These are phyloP conservation scores for Gobio gobio DNA, from an alignment of 2,113 vertebrate species.

Conservation along the genomic window DNA sequence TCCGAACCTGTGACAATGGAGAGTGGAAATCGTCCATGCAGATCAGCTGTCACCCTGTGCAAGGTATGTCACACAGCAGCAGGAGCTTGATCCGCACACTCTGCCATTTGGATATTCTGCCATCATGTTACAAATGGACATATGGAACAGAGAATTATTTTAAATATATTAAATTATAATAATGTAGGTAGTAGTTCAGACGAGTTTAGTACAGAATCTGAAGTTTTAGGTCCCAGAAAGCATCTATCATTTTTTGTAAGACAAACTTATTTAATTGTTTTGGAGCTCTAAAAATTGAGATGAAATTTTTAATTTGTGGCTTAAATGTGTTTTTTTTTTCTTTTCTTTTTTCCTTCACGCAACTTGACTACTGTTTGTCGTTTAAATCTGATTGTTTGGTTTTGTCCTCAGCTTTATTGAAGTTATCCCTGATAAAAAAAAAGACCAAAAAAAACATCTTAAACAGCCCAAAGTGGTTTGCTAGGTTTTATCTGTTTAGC, in stretches of 20 bases:
- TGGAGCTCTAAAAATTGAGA: background rate
- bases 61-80: conserved; percentile 75
- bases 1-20: conserved; percentile 93
- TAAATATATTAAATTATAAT: background rate
- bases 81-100: background rate
- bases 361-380: background rate
- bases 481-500: background rate
- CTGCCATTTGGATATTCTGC: background rate
- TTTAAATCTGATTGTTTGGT: background rate
- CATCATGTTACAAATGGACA: background rate
- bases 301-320: too few species aligned
- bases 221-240: background rate
- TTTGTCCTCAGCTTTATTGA: background rate
- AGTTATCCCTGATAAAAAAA: background rate
- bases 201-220: background rate
- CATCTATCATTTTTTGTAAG: background rate
- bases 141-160: background rate
- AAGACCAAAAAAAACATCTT: background rate
- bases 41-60: conserved; percentile 90
- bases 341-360: too few species aligned
- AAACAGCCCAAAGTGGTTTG: background rate
- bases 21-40: conserved; percentile 95
- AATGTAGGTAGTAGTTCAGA: background rate
- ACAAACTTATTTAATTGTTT: background rate
- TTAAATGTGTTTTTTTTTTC: too few species aligned